phyloP scores from a whole-genome alignment of 2,113 vertebrate genomes.

The Ibidorhyncha struthersii region DNA sequence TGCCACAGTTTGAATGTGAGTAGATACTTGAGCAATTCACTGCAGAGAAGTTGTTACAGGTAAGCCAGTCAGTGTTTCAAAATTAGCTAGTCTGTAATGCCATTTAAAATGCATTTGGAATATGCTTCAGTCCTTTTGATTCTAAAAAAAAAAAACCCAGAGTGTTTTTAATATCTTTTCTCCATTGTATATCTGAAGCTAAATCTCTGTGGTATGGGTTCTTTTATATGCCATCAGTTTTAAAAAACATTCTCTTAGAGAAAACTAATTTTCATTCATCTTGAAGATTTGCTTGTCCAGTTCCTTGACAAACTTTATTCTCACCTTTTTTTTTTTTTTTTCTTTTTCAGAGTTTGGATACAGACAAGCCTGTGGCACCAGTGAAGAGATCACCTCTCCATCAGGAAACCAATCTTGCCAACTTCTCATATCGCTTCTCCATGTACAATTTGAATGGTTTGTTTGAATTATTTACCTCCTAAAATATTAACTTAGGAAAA shows the following conservation, averaged over 20 bases:
- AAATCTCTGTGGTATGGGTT: not conserved
- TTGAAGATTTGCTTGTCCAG: not conserved
- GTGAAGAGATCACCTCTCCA: constrained; percentile 91
- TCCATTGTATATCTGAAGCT: not conserved
- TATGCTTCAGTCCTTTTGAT: not conserved
- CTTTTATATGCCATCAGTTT: not conserved
- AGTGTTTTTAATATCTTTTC: not conserved
- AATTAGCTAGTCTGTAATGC: not conserved
- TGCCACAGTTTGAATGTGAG: not conserved
- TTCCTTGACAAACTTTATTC: not conserved
- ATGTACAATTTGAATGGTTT: constrained; percentile 99
- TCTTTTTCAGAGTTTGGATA: constrained; percentile 88
- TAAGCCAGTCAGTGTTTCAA: not conserved
- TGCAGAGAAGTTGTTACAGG: not conserved
- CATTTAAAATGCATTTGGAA: not conserved
- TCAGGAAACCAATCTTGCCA: constrained; percentile 97
- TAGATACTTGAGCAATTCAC: not conserved
- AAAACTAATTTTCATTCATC: not conserved
- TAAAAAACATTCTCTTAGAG: not conserved
- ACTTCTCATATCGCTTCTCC: constrained; percentile 99
- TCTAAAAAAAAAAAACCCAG: not conserved
- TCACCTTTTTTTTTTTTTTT: not conserved
- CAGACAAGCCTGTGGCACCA: constrained; percentile 87
- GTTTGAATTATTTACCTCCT: constrained; percentile 33
- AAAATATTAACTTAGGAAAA: not conserved